Conservation (phyloP, 2,888 invertebrate genomes). For the Tipula unca region DNA sequence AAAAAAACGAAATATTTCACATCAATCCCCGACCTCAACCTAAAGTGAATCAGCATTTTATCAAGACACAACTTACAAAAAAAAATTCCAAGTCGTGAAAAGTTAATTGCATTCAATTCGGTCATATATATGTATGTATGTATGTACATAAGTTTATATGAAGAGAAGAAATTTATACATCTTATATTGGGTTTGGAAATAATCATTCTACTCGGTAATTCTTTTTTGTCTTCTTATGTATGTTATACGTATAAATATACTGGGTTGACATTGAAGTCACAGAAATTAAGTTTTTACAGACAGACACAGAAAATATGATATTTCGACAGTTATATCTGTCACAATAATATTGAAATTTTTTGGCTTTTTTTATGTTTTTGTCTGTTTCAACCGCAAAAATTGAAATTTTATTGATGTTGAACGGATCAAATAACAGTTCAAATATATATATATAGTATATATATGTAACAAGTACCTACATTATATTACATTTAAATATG, state of each 20-base stretch:
- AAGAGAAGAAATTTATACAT: not conserved
- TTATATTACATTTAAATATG: not conserved
- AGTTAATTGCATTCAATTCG: slow-evolving; percentile 8
- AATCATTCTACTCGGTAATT: not conserved
- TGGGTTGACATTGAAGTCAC: not conserved
- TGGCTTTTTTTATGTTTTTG: not conserved
- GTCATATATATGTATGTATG: no score
- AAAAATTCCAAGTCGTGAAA: not conserved
- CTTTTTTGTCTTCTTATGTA: not conserved
- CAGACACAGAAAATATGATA: not conserved
- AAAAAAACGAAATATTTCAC: not conserved
- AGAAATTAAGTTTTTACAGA: not conserved
- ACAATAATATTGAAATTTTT: not conserved
- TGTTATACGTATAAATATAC: not conserved
- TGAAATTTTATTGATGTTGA: not conserved
- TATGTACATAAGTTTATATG: no score
- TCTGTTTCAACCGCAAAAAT: not conserved
- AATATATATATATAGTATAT: not conserved
- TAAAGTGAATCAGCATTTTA: not conserved
- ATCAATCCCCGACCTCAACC: not conserved
- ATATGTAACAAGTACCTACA: not conserved
- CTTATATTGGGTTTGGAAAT: not conserved
- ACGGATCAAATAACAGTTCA: not conserved
- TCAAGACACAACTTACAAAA: not conserved
- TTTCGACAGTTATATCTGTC: slow-evolving; percentile 2